phyloP scores from a whole-genome alignment of 2,888 invertebrate species.

The Diarsia rubi region DNA sequence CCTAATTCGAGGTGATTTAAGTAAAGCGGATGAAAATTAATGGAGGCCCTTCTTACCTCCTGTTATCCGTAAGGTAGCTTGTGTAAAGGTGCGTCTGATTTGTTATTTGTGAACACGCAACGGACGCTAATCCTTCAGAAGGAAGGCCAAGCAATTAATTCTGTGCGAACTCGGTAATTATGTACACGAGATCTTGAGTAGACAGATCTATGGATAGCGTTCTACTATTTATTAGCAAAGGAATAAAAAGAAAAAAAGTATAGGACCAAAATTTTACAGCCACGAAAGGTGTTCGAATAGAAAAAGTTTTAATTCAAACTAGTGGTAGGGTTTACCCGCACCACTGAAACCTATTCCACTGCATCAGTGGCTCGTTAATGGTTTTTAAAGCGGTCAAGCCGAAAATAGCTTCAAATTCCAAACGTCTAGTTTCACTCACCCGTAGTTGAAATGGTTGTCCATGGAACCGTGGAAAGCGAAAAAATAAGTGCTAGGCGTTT shows the following conservation, averaged over 20 bases:
- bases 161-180: conserved; percentile 45
- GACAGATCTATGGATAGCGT: conserved; percentile 13
- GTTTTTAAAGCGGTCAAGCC: conserved; percentile 74
- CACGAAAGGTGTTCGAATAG: not conserved
- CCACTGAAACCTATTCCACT: conserved; percentile 63
- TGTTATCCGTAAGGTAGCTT: conserved; percentile 65
- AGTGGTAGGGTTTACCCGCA: conserved; percentile 10
- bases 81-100: conserved; percentile 72
- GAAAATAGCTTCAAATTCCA: conserved; percentile 80
- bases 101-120: conserved; percentile 77
- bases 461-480: conserved; percentile 68
- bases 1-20: conserved; percentile 75
- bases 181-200: conserved; percentile 32
- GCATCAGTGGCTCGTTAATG: conserved; percentile 75
- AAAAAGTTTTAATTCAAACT: conserved; percentile 25
- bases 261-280: not conserved
- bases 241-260: not conserved
- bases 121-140: conserved; percentile 71
- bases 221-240: conserved; percentile 22
- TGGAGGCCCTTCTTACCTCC: conserved; percentile 70
- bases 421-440: conserved; percentile 75
- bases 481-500: conserved; percentile 75
- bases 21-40: conserved; percentile 80
- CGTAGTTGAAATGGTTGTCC: conserved; percentile 77
- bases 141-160: conserved; percentile 71